Conservation (phyloP, 1,140 invertebrate species). For the Brachionus rubens region DNA sequence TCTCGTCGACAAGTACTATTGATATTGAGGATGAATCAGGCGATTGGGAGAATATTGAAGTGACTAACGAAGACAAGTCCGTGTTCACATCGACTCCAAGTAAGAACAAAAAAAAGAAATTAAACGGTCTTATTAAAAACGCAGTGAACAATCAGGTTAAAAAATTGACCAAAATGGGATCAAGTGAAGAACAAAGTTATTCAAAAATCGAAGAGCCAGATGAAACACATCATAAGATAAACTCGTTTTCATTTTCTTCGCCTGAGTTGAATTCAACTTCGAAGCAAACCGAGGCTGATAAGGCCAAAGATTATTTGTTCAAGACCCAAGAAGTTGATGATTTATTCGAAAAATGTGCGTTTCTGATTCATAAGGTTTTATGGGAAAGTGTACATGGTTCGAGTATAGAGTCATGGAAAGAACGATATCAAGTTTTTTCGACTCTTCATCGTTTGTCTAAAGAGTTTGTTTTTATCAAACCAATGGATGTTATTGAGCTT, state of each 20-base stretch:
- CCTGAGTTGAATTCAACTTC: slow-evolving; percentile 15
- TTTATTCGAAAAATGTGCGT: slow-evolving; percentile 2
- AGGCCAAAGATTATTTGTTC: slow-evolving; percentile 53
- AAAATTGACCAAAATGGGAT: neutral
- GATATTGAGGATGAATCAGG: neutral
- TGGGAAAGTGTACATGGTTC: slow-evolving; percentile 67
- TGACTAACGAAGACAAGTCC: neutral
- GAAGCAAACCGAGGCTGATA: slow-evolving; percentile 37
- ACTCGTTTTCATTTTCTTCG: slow-evolving; percentile 24
- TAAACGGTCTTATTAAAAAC: neutral
- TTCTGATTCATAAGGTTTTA: slow-evolving; percentile 59
- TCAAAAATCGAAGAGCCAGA: neutral
- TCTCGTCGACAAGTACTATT: neutral
- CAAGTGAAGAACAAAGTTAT: neutral
- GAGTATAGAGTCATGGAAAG: slow-evolving; percentile 65
- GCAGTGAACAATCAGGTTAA: neutral
- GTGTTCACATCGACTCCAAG: slow-evolving; percentile 33
- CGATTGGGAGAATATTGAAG: slow-evolving; percentile 1
- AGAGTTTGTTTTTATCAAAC: slow-evolving; percentile 65
- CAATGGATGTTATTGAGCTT: slow-evolving; percentile 64
- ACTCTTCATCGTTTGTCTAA: slow-evolving; percentile 66
- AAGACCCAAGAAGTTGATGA: neutral
- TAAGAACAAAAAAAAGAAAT: neutral
- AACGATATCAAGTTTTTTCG: slow-evolving; percentile 66
- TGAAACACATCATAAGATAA: neutral